Evolutionary conservation across 2,113 vertebrate genomes (phyloP), one percentile per base, ranked within the genome.

Genomic region (Dipodomys merriami): DNA sequence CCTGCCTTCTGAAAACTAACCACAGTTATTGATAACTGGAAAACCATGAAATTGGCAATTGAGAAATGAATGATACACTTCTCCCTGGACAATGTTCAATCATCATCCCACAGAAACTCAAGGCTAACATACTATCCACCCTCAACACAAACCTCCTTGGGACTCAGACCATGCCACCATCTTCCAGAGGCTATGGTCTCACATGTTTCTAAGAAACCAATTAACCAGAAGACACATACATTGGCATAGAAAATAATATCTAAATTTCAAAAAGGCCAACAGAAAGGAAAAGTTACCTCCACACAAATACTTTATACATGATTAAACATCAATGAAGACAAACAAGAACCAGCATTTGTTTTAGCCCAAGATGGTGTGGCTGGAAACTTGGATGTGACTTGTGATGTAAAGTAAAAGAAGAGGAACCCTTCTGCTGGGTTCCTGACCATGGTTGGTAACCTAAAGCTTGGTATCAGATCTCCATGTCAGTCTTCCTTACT

Each of bases 11-110:
- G 65, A 97, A 98, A 97, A 97, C 97, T 95, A 97, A 96, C 97
- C 97, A 7, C 97, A 97, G 96, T 95, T 97, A 95, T 90, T 97
- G 90, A 95, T 96, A 97, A 91, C 85, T 65, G 92, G 93, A 98
- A 98, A 97, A 90, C 96, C 94, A 83, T 97, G 95, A 90, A 96
- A 88, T 93, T 97, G 96, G 97, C 95, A 97, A 96, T n/a, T 89
- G 94, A 35, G 80, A 92, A 95, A 80, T 39, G 49, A 91, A 89
- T 46, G 93, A 93, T 82, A 78, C 89, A 62, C 65, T 95, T 97
- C 90, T 93, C 93, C 90, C 92, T 35, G 62, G 96, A 95, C 95
- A 95, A 92, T 39, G 93, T 96, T 95, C 92, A 97, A 96, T 96
- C 91, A 94, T 10, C 81, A 83, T 94, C 46, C 68, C 82, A 92